Conservation (phyloP, 1,140 invertebrate genomes). For the Bombus waltoni region DNA sequence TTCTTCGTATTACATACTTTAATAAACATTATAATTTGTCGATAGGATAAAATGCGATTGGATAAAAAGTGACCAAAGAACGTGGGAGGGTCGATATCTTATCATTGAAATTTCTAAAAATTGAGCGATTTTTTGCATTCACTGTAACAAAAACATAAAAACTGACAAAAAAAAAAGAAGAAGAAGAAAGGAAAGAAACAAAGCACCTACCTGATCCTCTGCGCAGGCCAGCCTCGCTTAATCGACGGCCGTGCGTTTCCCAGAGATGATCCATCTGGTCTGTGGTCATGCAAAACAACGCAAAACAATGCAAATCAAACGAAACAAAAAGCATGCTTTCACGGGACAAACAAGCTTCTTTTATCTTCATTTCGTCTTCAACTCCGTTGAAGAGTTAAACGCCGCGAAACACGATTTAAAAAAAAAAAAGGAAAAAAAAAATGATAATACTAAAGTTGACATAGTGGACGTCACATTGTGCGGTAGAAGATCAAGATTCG, state of each 20-base stretch:
- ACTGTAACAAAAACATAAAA: too few species aligned
- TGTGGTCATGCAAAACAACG: slow-evolving; percentile 84
- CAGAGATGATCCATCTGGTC: slow-evolving; percentile 87
- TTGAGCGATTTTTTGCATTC: neutral
- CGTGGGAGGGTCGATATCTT: neutral
- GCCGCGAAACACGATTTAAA: neutral
- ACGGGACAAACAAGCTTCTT: neutral
- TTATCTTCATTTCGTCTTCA: neutral
- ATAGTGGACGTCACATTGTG: neutral
- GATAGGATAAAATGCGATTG: neutral
- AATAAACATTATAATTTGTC: neutral
- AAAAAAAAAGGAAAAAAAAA: neutral
- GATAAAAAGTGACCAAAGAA: neutral
- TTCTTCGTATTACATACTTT: neutral
- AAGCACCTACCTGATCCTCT: slow-evolving; percentile 87
- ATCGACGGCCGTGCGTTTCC: slow-evolving; percentile 86
- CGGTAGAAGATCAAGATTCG: neutral
- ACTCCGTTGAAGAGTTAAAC: neutral
- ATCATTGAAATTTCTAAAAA: neutral
- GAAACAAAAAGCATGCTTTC: slow-evolving; percentile 75
- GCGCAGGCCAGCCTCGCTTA: slow-evolving; percentile 87
- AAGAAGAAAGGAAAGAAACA: neutral
- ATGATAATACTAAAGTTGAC: neutral
- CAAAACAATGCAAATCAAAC: slow-evolving; percentile 74
- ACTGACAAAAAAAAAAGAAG: neutral